Percentiles rank a stretch among this genome's conserved stretches.
Conservation (phyloP, 1,140 invertebrate genomes). For the Rhagoletis pomonella region DNA sequence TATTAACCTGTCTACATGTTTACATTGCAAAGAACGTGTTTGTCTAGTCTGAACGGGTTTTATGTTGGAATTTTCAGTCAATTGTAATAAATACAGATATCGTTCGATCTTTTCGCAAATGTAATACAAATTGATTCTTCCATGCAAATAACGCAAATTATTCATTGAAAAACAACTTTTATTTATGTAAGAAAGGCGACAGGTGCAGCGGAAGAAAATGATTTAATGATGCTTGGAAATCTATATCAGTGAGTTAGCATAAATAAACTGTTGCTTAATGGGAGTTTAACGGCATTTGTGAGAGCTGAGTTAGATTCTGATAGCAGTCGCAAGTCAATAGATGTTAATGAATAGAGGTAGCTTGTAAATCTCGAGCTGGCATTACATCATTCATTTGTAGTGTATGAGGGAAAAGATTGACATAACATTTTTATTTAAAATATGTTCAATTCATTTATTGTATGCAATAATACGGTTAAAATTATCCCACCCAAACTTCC, state of each 20-base stretch:
- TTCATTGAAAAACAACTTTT: constrained; percentile 9
- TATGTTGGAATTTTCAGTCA: constrained; percentile 26
- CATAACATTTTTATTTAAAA: too few relatives aligned
- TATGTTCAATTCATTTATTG: too few relatives aligned
- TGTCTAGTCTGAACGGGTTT: constrained; percentile 35
- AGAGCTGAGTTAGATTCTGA: too few relatives aligned
- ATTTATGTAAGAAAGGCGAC: constrained; percentile 4
- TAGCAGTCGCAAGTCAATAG: too few relatives aligned
- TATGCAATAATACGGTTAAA: too few relatives aligned
- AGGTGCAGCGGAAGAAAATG: constrained; percentile 4
- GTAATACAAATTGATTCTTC: constrained; percentile 11
- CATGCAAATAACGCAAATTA: constrained; percentile 11
- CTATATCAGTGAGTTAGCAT: background rate
- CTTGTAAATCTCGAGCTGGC: too few relatives aligned
- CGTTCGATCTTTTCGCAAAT: constrained; percentile 25
- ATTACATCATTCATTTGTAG: too few relatives aligned
- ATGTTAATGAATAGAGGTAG: too few relatives aligned
- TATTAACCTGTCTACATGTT: background rate
- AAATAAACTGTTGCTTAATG: too few relatives aligned
- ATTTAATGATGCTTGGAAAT: background rate
- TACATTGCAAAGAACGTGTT: constrained; percentile 21
- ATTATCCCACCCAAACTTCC: too few relatives aligned
- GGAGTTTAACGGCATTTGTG: too few relatives aligned
- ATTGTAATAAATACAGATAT: constrained; percentile 38
- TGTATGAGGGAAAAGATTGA: too few relatives aligned